Evolutionary conservation across 2,113 vertebrate genomes (phyloP), one percentile per base, ranked within the genome.

Genomic region (Polypterus senegalus): DNA sequence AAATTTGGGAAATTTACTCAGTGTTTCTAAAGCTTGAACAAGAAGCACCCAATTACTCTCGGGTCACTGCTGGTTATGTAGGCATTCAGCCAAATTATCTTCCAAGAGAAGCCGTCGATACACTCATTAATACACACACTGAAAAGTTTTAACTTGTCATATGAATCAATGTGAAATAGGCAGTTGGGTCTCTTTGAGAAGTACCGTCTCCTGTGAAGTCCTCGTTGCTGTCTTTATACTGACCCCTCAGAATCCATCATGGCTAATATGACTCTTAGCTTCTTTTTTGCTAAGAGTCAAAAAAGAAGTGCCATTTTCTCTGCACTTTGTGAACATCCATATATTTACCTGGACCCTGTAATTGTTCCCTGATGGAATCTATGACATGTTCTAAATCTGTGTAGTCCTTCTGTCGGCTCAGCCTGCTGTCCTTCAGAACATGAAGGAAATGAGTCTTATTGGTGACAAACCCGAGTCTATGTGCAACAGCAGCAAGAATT

Each of bases 121-220:
- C 49, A 62, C 27, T 2, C 27, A 44, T 54, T 62, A 9, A 62
- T 62, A 46, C 52, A 3, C 9, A 62, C 45, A 46, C 4, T 49
- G 54, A 54, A 62, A 51, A 4, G 61, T 48, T 62, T 62, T 27
- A 62, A 52, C 47, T 62, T 62, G 9, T 62, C 61, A 46, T 54
- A 3, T 8, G 61, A 62, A 44, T 62, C 49, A 2, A 62, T 46
- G 10, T 62, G 44, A 43, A 49, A 62, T 9, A 62, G 44, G 10
- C 46, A 53, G 43, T 62, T 3, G 9, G 61, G 49, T 45, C 43
- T 4, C 49, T 51, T 51, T 6, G 49, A 6, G 9, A 51, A 51
- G 49, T 51, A 51, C 6, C 2, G 6, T 6, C 49, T 6, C 9
- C 49, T 6, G 9, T 51, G 49, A 51, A 51, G 9, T 52, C 11